Evolutionary conservation across 1,140 invertebrate genomes (phyloP).

Genomic region (Berghia stephanieae): DNA sequence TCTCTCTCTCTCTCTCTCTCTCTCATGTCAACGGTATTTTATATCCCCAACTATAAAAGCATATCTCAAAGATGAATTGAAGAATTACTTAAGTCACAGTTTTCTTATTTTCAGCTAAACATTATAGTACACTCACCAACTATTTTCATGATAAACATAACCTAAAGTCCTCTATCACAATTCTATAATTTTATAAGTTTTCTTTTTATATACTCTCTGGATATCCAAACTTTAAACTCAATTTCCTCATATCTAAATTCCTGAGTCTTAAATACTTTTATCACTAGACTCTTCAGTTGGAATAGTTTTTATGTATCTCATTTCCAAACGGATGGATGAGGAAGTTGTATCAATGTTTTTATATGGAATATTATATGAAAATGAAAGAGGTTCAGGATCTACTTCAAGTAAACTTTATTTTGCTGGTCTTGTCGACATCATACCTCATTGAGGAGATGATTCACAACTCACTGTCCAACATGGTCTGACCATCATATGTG

Average conservation of each 20-base stretch:
- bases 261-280: not conserved
- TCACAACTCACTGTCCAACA: too few species aligned
- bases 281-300: not conserved
- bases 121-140: not conserved
- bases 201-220: too few species aligned
- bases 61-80: not conserved
- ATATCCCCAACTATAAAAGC: not conserved
- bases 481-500: not conserved
- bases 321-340: too few species aligned
- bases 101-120: not conserved
- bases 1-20: slow-evolving; percentile 11
- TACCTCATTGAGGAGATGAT: not conserved
- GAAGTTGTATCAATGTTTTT: not conserved
- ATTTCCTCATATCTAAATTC: too few species aligned
- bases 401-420: not conserved
- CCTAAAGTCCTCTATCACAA: not conserved
- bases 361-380: not conserved
- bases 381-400: not conserved
- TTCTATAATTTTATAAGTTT: not conserved
- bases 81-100: too few species aligned
- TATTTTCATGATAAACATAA: not conserved
- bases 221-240: too few species aligned
- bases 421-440: not conserved
- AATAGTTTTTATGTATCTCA: not conserved
- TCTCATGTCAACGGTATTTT: not conserved